Evolutionary conservation across 2,888 invertebrate genomes (phyloP).

Genomic region (Ganaspis brasiliensis): DNA sequence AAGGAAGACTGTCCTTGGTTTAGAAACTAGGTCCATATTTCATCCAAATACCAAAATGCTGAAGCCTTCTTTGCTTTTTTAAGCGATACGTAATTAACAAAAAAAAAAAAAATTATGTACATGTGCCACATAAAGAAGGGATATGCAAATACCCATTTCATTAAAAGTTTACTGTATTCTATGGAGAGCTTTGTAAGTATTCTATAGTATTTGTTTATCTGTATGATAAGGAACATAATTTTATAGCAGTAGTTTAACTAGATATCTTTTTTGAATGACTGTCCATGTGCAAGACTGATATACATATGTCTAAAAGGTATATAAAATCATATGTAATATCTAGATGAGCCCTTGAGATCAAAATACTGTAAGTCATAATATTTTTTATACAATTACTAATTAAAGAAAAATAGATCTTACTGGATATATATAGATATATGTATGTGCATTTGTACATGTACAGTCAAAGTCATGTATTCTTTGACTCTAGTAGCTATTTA

Average conservation of each 20-base stretch:
- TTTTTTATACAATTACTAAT: constrained; percentile 23
- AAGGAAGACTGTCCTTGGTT: constrained; percentile 8
- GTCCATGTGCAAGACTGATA: constrained; percentile 38
- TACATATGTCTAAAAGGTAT: constrained; percentile 7
- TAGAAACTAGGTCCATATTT: constrained; percentile 4
- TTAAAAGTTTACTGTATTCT: not conserved
- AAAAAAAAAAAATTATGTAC: not conserved
- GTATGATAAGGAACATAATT: constrained; percentile 3
- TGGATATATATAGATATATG: constrained; percentile 12
- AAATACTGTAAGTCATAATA: constrained; percentile 26
- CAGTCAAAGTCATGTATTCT: constrained; percentile 20
- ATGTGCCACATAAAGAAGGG: not conserved
- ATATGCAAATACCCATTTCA: not conserved
- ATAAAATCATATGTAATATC: constrained; percentile 21
- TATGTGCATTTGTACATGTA: constrained; percentile 17
- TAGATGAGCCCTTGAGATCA: constrained; percentile 31
- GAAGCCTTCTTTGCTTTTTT: constrained; percentile 5
- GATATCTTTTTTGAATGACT: constrained; percentile 13
- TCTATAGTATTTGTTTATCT: not conserved
- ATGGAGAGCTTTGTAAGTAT: constrained; percentile 8
- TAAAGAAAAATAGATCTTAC: not conserved
- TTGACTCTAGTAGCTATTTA: constrained; percentile 5
- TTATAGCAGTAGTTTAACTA: constrained; percentile 4
- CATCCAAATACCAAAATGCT: constrained; percentile 11
- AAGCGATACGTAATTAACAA: not conserved